Percentiles rank a stretch among this genome's conserved stretches.
Evolutionary conservation across 2,888 invertebrate species (phyloP).

Genomic region (Heliothis peltigera): DNA sequence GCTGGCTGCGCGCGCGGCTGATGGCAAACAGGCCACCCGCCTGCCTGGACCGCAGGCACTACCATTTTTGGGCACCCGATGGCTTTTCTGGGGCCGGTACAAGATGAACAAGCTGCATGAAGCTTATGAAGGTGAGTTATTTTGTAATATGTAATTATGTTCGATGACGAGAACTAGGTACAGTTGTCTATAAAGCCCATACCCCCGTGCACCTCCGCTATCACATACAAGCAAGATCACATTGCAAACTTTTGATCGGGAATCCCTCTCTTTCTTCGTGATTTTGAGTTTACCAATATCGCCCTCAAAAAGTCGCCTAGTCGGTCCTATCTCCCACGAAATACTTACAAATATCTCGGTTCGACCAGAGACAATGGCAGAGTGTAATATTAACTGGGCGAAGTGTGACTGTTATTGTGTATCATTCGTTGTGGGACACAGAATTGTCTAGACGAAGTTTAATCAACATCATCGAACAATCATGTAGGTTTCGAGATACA

Average conservation of each 20-base stretch:
- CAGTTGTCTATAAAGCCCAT: too few relatives aligned
- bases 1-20: constrained; percentile 70
- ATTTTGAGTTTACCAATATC: too few relatives aligned
- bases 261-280: too few relatives aligned
- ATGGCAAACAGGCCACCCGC: constrained; percentile 69
- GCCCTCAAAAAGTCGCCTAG: too few relatives aligned
- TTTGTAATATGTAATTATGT: background rate
- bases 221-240: too few relatives aligned
- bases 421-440: background rate
- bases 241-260: too few relatives aligned
- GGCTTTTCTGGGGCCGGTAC: constrained; percentile 93
- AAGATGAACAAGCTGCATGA: constrained; percentile 93
- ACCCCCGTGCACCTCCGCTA: too few relatives aligned
- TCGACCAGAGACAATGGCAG: too few relatives aligned
- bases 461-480: constrained; percentile 16
- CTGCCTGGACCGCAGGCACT: constrained; percentile 94
- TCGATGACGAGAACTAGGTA: background rate
- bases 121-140: constrained; percentile 92
- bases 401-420: background rate
- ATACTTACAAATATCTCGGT: too few relatives aligned
- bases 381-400: too few relatives aligned
- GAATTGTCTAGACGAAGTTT: constrained; percentile 9
- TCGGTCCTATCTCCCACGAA: too few relatives aligned
- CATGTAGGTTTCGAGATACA: constrained; percentile 25
- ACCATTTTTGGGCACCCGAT: constrained; percentile 94